phyloP scores from a whole-genome alignment of 1,140 invertebrate genomes.

The Druon quercuslanigerum region DNA sequence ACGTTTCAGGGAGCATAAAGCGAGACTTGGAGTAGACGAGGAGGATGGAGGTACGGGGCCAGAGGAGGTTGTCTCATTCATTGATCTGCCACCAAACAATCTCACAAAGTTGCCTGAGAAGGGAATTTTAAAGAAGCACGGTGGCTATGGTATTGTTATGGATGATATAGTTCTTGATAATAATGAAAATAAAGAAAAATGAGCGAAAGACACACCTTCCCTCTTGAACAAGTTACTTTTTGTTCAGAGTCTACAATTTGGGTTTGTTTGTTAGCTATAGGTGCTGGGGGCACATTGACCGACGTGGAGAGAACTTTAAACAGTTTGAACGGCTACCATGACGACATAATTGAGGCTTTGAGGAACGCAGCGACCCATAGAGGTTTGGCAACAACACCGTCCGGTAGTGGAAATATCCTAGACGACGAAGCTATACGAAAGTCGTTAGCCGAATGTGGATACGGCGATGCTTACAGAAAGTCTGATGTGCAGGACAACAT shows the following conservation, averaged over 20 bases:
- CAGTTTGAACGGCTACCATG: constrained; percentile 93
- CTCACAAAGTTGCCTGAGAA: constrained; percentile 87
- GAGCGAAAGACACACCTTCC: constrained; percentile 83
- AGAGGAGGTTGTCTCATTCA: constrained; percentile 88
- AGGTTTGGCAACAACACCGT: constrained; percentile 77
- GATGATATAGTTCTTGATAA: constrained; percentile 77
- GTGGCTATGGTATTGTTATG: constrained; percentile 83
- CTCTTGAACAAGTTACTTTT: constrained; percentile 57
- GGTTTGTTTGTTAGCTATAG: constrained; percentile 68
- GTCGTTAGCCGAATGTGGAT: constrained; percentile 81
- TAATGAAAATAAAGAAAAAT: constrained; percentile 69
- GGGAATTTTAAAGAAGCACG: constrained; percentile 91
- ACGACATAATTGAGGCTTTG: constrained; percentile 91
- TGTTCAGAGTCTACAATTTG: constrained; percentile 30
- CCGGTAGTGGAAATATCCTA: constrained; percentile 77
- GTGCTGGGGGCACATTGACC: constrained; percentile 78
- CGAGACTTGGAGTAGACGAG: constrained; percentile 78
- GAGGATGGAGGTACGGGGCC: constrained; percentile 84
- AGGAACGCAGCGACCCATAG: constrained; percentile 86
- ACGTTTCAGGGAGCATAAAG: constrained; percentile 84
- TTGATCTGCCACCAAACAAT: constrained; percentile 86
- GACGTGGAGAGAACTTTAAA: constrained; percentile 90
- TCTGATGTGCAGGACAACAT: constrained; percentile 77
- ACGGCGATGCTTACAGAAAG: constrained; percentile 78
- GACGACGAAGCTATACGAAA: constrained; percentile 80